Evolutionary conservation across 2,113 vertebrate species (phyloP).

Genomic region (Prolemur simus): DNA sequence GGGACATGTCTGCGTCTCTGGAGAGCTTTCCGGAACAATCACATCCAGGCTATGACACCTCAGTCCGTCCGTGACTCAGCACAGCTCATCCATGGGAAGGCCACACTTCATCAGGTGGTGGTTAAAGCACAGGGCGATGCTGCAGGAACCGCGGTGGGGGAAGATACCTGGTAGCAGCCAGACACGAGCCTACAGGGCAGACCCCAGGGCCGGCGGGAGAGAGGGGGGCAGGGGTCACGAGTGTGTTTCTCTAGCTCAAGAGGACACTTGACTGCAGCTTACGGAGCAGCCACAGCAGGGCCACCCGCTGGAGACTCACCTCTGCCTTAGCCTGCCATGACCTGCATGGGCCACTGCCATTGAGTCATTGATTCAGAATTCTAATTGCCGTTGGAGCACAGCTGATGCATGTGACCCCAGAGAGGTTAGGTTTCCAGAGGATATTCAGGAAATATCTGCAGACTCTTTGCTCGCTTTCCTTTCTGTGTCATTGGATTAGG

Average conservation of each 20-base stretch:
- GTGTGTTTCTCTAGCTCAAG: background rate
- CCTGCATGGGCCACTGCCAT: background rate
- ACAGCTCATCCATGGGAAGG: no score
- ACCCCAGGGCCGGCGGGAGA: background rate
- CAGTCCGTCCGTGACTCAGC: background rate
- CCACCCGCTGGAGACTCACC: background rate
- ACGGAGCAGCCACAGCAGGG: background rate
- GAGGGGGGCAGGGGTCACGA: background rate
- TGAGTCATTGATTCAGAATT: background rate
- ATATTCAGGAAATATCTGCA: background rate
- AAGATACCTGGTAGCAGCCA: rapidly evolving
- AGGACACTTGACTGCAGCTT: background rate
- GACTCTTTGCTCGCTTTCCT: background rate
- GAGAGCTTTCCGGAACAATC: background rate
- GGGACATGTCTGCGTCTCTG: background rate
- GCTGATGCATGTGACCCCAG: background rate
- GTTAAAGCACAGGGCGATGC: no score
- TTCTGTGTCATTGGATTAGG: background rate
- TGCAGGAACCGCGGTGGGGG: background rate
- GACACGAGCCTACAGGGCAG: background rate
- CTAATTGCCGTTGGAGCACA: background rate
- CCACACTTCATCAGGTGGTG: background rate
- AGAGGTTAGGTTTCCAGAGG: background rate
- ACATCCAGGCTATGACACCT: background rate
- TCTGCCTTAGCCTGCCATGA: no score